Evolutionary conservation across 1,140 invertebrate genomes (phyloP), one percentile per base, ranked within the genome.

Genomic region (Hylyphantes graminicola): DNA sequence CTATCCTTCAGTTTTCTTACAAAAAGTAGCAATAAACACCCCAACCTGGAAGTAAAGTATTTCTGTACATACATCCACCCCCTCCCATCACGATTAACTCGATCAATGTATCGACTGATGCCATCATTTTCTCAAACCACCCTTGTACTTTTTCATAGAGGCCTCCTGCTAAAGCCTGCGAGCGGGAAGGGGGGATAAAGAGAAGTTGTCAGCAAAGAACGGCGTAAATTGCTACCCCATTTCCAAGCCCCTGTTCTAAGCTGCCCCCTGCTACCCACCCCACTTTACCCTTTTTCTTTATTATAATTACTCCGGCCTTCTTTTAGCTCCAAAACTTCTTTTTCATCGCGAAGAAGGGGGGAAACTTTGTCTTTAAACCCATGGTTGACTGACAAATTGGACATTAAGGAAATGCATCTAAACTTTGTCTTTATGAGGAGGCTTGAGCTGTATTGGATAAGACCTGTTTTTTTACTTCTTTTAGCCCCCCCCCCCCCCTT

Each of bases 41-140:
- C 3, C 50, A 53, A 70, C 50, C 68, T 70, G 50, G 19, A 70
- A 53, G 12, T 13, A 70, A 70, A 6, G 17, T 2, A 9, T 15
- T 74, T 57, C 48, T n/a, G 57, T 54, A 21, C 50, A n/a, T 1
- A 2, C 35, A 48, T 9, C 8, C 11, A 2, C 21, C 80, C 80
- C 80, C 57, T 9, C n/a, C 11, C 59, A 57, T 74, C 70, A 74
- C 80, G 80, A 83, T 83, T 83, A 83, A 83, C 80, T 83, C 80
- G 80, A 83, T 83, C 80, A 83, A 83, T 83, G 80, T 74, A 83
- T 83, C 80, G 80, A 83, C 80, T 83, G 63, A 72, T 83, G 80
- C 75, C 80, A 83, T 83, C 80, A 83, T 83, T 83, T 83, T 83
- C 80, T 83, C 80, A 83, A 83, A 83, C 80, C 80, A 83, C 80